A percentile compares a stretch with the other conserved stretches of the same genome.
phyloP scores from a whole-genome alignment of 2,113 vertebrate genomes.

The Odontophorus gujanensis region DNA sequence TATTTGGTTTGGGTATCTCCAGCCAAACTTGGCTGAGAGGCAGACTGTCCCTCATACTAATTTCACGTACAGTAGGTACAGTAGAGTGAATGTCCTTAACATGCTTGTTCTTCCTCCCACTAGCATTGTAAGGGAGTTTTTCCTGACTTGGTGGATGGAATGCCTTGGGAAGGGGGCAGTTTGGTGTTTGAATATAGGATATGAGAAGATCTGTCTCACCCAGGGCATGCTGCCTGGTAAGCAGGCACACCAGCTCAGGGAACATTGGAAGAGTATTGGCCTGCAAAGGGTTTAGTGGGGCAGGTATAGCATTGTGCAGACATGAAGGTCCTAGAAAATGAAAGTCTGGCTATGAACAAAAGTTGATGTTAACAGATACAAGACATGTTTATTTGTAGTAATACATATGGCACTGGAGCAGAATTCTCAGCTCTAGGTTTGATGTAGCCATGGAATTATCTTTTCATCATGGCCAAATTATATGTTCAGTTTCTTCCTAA shows the following conservation, averaged over 20 bases:
- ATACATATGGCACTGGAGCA: not conserved
- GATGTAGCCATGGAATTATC: not conserved
- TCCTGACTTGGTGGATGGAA: not conserved
- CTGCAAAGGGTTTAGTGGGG: not conserved
- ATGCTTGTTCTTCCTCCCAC: not conserved
- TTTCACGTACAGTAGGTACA: not conserved
- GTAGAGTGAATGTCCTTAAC: not conserved
- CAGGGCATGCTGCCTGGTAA: not conserved
- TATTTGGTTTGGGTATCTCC: not conserved
- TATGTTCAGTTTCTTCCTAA: not conserved
- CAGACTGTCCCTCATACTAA: not conserved
- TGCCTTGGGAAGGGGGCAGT: not conserved
- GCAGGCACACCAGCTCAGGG: not conserved
- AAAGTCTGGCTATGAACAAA: not conserved
- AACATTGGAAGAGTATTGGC: not conserved
- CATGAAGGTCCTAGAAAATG: not conserved
- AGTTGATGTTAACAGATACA: not conserved
- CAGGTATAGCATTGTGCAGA: not conserved
- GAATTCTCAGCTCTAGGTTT: not conserved
- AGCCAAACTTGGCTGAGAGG: not conserved
- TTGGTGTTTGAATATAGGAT: not conserved
- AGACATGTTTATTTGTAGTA: not conserved
- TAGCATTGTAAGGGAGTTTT: not conserved
- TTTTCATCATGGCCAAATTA: not conserved
- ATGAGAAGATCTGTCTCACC: not conserved